phyloP scores from a whole-genome alignment of 2,797 vertebrate genomes.

The Sciurus vulgaris region DNA sequence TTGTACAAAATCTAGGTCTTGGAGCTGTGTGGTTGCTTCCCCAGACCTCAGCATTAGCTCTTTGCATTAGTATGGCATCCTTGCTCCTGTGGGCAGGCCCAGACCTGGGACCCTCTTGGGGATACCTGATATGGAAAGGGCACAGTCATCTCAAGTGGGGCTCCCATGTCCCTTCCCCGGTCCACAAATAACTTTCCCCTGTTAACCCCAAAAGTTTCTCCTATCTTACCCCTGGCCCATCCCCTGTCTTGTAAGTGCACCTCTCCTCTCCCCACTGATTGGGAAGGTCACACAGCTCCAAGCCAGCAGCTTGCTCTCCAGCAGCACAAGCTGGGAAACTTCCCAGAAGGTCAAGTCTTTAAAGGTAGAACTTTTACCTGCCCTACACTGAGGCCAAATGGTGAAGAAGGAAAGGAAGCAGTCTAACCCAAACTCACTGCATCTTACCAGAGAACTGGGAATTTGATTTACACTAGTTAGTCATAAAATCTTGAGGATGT shows the following conservation, averaged over 20 bases:
- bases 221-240: not conserved
- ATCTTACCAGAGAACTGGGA: not conserved
- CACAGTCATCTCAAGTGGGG: slow-evolving; percentile 26
- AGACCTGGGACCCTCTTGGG: not conserved
- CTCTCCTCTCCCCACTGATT: not conserved
- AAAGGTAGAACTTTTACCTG: not conserved
- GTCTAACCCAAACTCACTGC: not conserved
- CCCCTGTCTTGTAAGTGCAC: not conserved
- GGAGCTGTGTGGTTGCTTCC: not conserved
- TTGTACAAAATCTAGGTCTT: slow-evolving; percentile 38
- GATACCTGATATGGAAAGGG: slow-evolving; percentile 20
- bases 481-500: slow-evolving; percentile 2
- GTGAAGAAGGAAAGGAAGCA: slow-evolving; percentile 34
- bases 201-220: not conserved
- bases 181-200: slow-evolving; percentile 35
- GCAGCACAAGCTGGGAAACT: not conserved
- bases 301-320: not conserved
- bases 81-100: not conserved
- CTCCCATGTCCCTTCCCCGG: not conserved
- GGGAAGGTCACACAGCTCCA: not conserved
- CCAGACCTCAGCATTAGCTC: slow-evolving; percentile 4
- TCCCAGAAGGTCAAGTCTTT: not conserved
- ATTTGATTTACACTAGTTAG: slow-evolving; percentile 5
- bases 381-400: not conserved
- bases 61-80: not conserved